These are phyloP conservation scores for Dusona sp. DNA, from an alignment of 2,888 invertebrate species.

Conservation along the genomic window DNA sequence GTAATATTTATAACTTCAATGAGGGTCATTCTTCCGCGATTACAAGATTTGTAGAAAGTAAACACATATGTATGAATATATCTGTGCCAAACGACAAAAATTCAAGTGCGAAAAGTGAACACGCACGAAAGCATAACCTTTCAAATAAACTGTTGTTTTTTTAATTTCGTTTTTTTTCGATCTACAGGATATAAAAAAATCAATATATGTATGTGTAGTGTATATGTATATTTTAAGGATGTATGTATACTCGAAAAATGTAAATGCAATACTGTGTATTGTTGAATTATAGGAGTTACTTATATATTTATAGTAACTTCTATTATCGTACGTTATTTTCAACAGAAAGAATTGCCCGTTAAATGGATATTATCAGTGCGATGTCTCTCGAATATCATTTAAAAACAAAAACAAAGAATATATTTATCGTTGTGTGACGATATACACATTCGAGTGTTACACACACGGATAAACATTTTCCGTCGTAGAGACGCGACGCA, in stretches of 20 bases:
- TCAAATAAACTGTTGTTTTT: conserved; percentile 34
- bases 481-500: neutral
- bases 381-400: conserved; percentile 8
- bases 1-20: conserved; percentile 23
- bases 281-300: conserved; percentile 68
- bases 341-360: conserved; percentile 63
- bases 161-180: conserved; percentile 43
- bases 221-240: conserved; percentile 66
- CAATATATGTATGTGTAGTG: conserved; percentile 73
- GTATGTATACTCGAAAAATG: conserved; percentile 65
- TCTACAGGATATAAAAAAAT: conserved; percentile 65
- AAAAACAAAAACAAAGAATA: conserved; percentile 16
- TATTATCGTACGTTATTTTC: conserved; percentile 67
- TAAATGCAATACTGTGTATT: conserved; percentile 78
- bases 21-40: conserved; percentile 3
- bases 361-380: conserved; percentile 43
- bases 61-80: conserved; percentile 18
- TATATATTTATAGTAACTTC: conserved; percentile 44
- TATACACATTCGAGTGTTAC: conserved; percentile 3
- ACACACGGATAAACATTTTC: neutral
- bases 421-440: conserved; percentile 15
- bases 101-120: conserved; percentile 49
- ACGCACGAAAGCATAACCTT: conserved; percentile 24
- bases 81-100: conserved; percentile 59
- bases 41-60: conserved; percentile 4